Percentiles rank a stretch among this genome's conserved stretches.
Evolutionary conservation across 1,140 invertebrate species (phyloP).

Genomic region (Wiebesia pumilae): DNA sequence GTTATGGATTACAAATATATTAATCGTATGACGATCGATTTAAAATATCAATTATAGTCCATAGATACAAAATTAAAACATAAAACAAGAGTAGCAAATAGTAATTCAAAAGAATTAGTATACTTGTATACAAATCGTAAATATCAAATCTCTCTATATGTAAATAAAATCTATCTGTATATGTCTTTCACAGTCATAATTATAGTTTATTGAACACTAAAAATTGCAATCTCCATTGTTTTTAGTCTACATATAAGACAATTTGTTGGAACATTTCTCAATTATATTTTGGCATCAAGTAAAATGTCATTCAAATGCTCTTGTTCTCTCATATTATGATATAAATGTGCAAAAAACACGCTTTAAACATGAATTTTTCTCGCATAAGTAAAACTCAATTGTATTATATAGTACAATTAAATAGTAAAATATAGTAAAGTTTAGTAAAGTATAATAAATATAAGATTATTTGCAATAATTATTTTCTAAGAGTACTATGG

Average conservation of each 20-base stretch:
- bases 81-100: neutral
- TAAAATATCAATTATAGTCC: slow-evolving; percentile 20
- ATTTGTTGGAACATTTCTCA: slow-evolving; percentile 22
- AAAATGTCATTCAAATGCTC: neutral
- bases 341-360: neutral
- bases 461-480: slow-evolving; percentile 30
- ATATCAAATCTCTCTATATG: slow-evolving; percentile 33
- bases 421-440: neutral
- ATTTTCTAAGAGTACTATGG: slow-evolving; percentile 35
- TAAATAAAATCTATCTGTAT: slow-evolving; percentile 40
- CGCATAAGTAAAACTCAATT: neutral
- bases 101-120: neutral
- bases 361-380: neutral
- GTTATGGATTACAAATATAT: neutral
- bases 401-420: slow-evolving; percentile 6
- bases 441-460: too few species aligned
- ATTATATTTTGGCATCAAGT: slow-evolving; percentile 24
- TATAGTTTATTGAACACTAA: slow-evolving; percentile 10
- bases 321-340: too few species aligned
- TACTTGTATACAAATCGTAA: neutral
- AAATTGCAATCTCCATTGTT: slow-evolving; percentile 38
- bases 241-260: slow-evolving; percentile 10
- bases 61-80: slow-evolving; percentile 12
- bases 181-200: slow-evolving; percentile 22
- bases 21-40: slow-evolving; percentile 7